Evolutionary conservation across 2,888 invertebrate genomes (phyloP).

Genomic region (Andrena bucephala): DNA sequence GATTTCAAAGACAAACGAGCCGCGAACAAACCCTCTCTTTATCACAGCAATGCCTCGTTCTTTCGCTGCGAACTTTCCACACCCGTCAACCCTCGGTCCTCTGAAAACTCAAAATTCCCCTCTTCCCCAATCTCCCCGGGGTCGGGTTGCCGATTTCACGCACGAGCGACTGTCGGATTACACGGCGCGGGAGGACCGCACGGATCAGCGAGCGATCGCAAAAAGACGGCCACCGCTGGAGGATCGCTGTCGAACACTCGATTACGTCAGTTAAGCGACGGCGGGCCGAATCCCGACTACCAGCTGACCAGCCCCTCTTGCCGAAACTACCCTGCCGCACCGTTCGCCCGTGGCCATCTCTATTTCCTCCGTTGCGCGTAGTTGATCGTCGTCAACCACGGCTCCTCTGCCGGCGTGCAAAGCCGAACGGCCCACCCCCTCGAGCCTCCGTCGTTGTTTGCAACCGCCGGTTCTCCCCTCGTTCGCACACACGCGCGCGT

Average conservation of each 20-base stretch:
- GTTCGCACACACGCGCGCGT: conserved; percentile 4
- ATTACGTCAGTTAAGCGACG: conserved; percentile 83
- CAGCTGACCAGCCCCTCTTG: conserved; percentile 67
- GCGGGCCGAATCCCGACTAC: conserved; percentile 80
- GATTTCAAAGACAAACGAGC: conserved; percentile 2
- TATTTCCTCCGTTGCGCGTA: conserved; percentile 20
- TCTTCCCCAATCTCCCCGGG: not conserved
- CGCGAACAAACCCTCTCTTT: not conserved
- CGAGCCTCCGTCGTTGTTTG: conserved; percentile 48
- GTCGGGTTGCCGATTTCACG: conserved; percentile 37
- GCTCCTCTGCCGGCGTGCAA: conserved; percentile 66
- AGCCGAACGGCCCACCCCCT: conserved; percentile 68
- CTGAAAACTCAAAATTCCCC: conserved; percentile 21
- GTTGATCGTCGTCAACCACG: conserved; percentile 42
- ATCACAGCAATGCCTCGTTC: not conserved
- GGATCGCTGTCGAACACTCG: conserved; percentile 78
- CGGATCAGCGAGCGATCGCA: conserved; percentile 1
- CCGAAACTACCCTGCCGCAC: conserved; percentile 50
- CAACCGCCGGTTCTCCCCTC: conserved; percentile 16
- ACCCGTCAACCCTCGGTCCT: not conserved
- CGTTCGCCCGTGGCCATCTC: conserved; percentile 23
- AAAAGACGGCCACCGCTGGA: conserved; percentile 59
- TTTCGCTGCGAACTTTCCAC: conserved; percentile 1
- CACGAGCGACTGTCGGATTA: conserved; percentile 23
- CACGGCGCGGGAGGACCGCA: not conserved